Evolutionary conservation across 37 sponge, comb jelly and placozoan species (phyloP).

Genomic region (Ianthella basta): DNA sequence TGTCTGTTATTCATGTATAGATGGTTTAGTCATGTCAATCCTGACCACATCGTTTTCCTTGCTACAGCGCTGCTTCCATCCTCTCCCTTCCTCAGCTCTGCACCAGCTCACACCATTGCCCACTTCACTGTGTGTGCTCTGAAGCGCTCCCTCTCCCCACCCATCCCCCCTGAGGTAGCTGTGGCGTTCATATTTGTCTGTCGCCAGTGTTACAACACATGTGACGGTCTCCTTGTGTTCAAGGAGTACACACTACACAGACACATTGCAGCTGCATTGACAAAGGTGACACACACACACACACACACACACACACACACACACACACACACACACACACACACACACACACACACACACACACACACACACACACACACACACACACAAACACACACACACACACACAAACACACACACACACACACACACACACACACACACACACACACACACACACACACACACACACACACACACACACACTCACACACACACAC

Average conservation of each 20-base stretch:
- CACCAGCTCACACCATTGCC: slow-evolving; percentile 45
- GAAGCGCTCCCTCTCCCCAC: slow-evolving; percentile 21
- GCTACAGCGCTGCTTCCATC: neutral
- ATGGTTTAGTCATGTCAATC: neutral
- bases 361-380: too few relatives aligned
- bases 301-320: too few relatives aligned
- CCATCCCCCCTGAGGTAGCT: slow-evolving; percentile 35
- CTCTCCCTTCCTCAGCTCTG: slow-evolving; percentile 22
- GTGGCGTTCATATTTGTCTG: slow-evolving; percentile 75
- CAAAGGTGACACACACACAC: slow-evolving; percentile 44
- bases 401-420: too few relatives aligned
- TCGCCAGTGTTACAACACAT: slow-evolving; percentile 86
- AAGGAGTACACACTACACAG: slow-evolving; percentile 62
- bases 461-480: too few relatives aligned
- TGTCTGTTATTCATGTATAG: neutral
- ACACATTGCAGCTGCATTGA: slow-evolving; percentile 58
- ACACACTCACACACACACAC: too few relatives aligned
- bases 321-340: too few relatives aligned
- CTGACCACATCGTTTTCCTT: neutral
- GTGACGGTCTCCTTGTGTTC: slow-evolving; percentile 63
- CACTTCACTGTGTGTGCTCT: slow-evolving; percentile 46
- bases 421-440: too few relatives aligned
- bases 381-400: too few relatives aligned
- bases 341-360: too few relatives aligned
- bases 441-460: too few relatives aligned